These are phyloP conservation scores for Nannoperca obscura DNA, from an alignment of 2,797 vertebrate genomes.

Conservation along the genomic window DNA sequence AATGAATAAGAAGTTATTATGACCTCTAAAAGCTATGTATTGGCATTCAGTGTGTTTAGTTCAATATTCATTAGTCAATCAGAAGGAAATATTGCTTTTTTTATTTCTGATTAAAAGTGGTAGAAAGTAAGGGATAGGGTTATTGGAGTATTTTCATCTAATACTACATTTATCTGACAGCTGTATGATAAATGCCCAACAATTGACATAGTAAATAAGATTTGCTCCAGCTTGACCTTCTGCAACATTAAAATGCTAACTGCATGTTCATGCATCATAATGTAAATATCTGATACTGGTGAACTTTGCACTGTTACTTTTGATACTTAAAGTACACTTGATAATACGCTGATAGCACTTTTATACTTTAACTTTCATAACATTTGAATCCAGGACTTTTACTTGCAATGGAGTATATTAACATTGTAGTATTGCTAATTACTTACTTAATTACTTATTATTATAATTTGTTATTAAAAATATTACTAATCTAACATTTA, in stretches of 20 bases:
- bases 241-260: neutral
- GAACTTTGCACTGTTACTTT: neutral
- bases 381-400: neutral
- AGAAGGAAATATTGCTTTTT: neutral
- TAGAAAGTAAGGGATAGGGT: neutral
- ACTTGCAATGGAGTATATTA: neutral
- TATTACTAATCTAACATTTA: neutral
- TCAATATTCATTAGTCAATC: neutral
- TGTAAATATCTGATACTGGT: neutral
- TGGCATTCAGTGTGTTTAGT: neutral
- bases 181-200: neutral
- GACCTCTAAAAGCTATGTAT: neutral
- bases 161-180: neutral
- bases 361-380: neutral
- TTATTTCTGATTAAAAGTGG: neutral
- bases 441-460: no score
- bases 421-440: neutral
- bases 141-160: neutral
- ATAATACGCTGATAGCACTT: neutral
- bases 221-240: neutral
- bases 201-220: neutral
- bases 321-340: neutral
- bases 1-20: neutral
- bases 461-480: conserved; percentile 10
- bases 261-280: neutral